Evolutionary conservation across 2,888 invertebrate species (phyloP), one percentile per base, ranked within the genome.

Genomic region (Eledone cirrhosa): DNA sequence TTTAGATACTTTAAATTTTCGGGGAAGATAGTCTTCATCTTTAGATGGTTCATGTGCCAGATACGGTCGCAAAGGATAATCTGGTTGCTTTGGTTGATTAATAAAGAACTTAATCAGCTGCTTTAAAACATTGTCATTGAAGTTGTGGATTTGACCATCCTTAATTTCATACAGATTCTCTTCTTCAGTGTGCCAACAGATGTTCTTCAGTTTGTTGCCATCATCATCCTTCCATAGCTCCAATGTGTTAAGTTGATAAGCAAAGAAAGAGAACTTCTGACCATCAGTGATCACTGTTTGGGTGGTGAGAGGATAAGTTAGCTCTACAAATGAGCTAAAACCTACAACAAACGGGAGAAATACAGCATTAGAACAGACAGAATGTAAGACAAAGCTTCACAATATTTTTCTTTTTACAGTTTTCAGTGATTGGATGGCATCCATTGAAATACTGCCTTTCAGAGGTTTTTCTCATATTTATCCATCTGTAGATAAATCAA

Each of bases 231-330:
- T 89, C 83, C 94, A 93, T 48, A 93, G 91, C 86, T 95, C 93
- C 84, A 95, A 80, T 0, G 90, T 98, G 89, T 99, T 99, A 80
- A 99, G 91, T 90, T 99, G 99, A 89, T 98, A 99, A 22, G 94
- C 93, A 88, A 94, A 95, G 83, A 98, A 95, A 0, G 95, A 95
- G 94, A 96, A 97, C 5, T 93, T 89, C 83, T 95, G 93, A 0
- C 99, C 98, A 91, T 99, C 95, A 0, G 97, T 96, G 63, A 98
- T 92, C 22, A 97, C 92, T 24, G 95, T 94, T 93, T 99, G 98
- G 5, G 96, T 95, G 0, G 94, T 94, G 79, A 98, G 90, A 0
- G 99, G 99, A 90, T 97, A 97, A 0, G 96, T 96, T 27, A 98
- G 86, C 84, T 99, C 98, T 85, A 95, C 95, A 89, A 93, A 96